Evolutionary conservation across 2,797 vertebrate species (phyloP).

Genomic region (Decapterus maruadsi): DNA sequence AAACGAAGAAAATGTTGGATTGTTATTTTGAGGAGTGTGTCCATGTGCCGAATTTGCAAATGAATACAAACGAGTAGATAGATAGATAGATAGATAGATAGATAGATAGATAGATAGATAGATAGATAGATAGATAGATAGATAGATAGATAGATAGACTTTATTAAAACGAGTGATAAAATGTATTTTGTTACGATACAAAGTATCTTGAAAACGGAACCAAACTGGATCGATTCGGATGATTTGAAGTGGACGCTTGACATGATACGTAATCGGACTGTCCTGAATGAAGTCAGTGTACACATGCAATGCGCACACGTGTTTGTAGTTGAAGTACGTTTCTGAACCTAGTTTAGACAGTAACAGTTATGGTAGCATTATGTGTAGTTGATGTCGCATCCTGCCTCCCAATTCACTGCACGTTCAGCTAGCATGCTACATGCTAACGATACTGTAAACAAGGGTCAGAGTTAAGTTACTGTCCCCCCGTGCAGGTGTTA

Average conservation of each 20-base stretch:
- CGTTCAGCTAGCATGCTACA: conserved; percentile 34
- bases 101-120: too few relatives aligned
- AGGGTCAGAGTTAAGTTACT: fast-evolving
- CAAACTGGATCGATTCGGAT: neutral
- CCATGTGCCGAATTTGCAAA: neutral
- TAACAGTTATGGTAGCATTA: too few relatives aligned
- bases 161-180: too few relatives aligned
- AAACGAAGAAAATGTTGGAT: neutral
- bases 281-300: neutral
- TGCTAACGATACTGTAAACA: neutral
- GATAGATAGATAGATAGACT: too few relatives aligned
- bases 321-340: neutral
- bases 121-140: too few relatives aligned
- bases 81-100: too few relatives aligned
- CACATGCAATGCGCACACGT: too few relatives aligned
- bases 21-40: neutral
- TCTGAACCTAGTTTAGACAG: neutral
- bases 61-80: too few relatives aligned
- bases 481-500: neutral
- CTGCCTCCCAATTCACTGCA: neutral
- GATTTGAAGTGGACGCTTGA: neutral
- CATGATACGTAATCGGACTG: neutral
- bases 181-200: neutral
- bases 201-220: neutral
- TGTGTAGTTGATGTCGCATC: neutral